Evolutionary conservation across 2,113 vertebrate species (phyloP), one percentile per base, ranked within the genome.

Genomic region (Oostethus manadensis): DNA sequence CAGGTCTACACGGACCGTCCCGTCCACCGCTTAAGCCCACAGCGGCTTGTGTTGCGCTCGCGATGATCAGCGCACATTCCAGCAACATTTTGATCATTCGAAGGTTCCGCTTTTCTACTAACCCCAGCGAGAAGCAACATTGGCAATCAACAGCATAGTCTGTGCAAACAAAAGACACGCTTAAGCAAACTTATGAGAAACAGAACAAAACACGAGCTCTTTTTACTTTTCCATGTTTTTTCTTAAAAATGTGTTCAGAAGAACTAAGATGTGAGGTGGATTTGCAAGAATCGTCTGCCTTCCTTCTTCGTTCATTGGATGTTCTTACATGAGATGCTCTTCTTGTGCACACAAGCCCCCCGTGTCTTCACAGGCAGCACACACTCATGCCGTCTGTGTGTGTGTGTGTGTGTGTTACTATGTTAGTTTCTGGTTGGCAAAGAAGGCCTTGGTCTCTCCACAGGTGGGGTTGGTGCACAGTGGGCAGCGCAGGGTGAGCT

Each of bases 401-500:
- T 49, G 40, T 48, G 66, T 57, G 51, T 45, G 40, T 56, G 51
- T 51, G 57, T 48, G 62, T 71, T 56, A 65, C 64, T 74, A 77
- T 21, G 89, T 92, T 66, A 83, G 89, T 23, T 86, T 85, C 73
- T 98, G 94, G 54, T 10, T 81, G 46, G 82, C 50, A 60, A 99
- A 99, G 88, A 98, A 99, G 21, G 91, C 92, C 76, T 98, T 99
- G 13, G 91, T 84, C 68, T 94, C 80, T 68, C 86, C 88, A 71
- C 97, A 99, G 62, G 91, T 87, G 0, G 96, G 95, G 76, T 99
- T 99, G 17, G 91, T 88, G 9, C 97, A 99, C 42, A 98, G 89
- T 0, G 96, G 97, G 33, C 97, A 99, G 68, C 92, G 91, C 42
- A 99, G 92, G 4, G 91, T 93, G 74, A 98, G 78, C 91, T 98